Conservation (phyloP, 2,113 vertebrate genomes). For the Trichomycterus rosablanca region DNA sequence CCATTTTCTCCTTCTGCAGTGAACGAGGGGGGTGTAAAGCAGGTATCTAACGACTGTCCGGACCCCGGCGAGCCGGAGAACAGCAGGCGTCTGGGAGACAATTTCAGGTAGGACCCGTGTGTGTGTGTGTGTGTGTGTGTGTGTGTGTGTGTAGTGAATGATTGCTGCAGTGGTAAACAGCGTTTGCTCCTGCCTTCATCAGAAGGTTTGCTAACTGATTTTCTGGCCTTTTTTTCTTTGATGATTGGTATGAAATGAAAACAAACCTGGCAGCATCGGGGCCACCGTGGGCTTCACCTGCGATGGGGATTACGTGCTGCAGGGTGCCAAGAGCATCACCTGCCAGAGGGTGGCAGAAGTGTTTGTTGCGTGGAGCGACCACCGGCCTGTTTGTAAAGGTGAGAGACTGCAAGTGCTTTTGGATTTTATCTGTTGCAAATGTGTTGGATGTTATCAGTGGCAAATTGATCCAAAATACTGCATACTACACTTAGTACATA, state of each 20-base stretch:
- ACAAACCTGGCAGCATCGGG: slow-evolving; percentile 82
- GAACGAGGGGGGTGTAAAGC: slow-evolving; percentile 97
- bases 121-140: slow-evolving; percentile 10
- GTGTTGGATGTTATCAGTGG: too few relatives aligned
- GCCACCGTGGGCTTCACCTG: slow-evolving; percentile 88
- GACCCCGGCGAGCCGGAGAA: slow-evolving; percentile 97
- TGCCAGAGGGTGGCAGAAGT: slow-evolving; percentile 95
- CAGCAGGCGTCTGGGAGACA: slow-evolving; percentile 86
- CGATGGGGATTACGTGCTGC: slow-evolving; percentile 92
- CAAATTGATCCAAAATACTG: too few relatives aligned
- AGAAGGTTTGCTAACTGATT: background rate
- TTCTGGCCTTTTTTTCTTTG: background rate
- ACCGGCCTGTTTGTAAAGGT: slow-evolving; percentile 96
- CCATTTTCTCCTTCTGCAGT: slow-evolving; percentile 68
- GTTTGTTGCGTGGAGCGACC: slow-evolving; percentile 96
- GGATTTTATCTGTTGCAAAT: too few relatives aligned
- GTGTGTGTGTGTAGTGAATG: background rate
- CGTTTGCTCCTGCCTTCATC: too few relatives aligned
- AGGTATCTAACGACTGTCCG: slow-evolving; percentile 94
- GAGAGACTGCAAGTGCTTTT: slow-evolving; percentile 45
- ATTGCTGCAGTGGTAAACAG: too few relatives aligned
- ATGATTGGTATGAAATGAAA: background rate
- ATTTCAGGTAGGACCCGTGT: slow-evolving; percentile 84
- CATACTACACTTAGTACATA: too few relatives aligned
- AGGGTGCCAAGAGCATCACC: slow-evolving; percentile 93